Base-by-base conservation (phyloP, 2,113 vertebrate species). In the Halcyon malimbica region DNA sequence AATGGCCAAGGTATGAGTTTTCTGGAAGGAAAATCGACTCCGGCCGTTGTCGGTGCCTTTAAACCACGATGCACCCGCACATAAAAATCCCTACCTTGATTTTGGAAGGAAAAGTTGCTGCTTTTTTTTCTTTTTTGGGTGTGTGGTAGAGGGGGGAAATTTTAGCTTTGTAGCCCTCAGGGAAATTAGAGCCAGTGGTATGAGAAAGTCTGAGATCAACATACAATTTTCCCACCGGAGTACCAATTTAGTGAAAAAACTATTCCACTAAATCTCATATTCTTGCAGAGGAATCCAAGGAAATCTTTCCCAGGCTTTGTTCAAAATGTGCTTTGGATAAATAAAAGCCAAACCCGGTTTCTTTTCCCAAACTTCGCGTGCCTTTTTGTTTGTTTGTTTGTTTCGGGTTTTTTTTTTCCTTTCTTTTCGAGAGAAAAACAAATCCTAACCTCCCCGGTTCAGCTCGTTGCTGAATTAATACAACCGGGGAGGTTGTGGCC, bases 281-380 rank as follows among this genome's bases (percentile, higher is more conserved):
- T 69, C 60, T 51, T 39, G 31, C 23, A 4, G 31, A 25, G 65
- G 51, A 69, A 51, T 76, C 87, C 89, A n/a, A 81, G 84, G 54
- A 63, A 71, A 96, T 29, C 31, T 87, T 93, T 88, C 68, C 87
- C 88, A 90, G 87, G 87, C 50, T 91, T 83, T 44, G 84, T 44
- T 75, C 59, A 13, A 83, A 93, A 93, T 80, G 24, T 60, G 88
- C 73, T 91, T 71, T 13, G 77, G n/a, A 71, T 76, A 87, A 94
- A 87, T 56, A 74, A 84, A 87, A 90, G 9, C 50, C 86, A n/a
- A 87, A 64, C 3, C 5, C 33, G 39, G 7, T 10, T 77, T 41
- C 2, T 77, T 63, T 76, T 31, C 54, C 84, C 64, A 75, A 67
- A 87, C 44, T 65, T 93, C 12, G 86, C 64, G 6, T 56, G 78